These are phyloP conservation scores for Campylomormyrus numenius DNA, from an alignment of 2,113 vertebrate species.

Conservation along the genomic window DNA sequence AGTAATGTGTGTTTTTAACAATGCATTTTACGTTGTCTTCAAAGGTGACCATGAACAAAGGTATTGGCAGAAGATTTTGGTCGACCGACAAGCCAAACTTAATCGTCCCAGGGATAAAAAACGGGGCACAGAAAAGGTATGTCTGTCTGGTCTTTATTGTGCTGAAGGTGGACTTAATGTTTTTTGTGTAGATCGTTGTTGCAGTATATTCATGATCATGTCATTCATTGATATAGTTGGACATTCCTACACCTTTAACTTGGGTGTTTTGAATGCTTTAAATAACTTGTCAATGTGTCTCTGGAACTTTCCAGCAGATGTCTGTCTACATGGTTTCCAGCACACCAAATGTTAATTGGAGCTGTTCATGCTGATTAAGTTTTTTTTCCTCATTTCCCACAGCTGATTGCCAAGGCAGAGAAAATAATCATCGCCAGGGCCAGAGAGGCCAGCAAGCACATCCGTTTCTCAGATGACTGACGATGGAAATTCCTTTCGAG, in stretches of 20 bases:
- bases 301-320: neutral
- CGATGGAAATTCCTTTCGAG: neutral
- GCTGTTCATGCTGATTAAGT: neutral
- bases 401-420: constrained; percentile 93
- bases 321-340: neutral
- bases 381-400: constrained; percentile 40
- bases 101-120: constrained; percentile 94
- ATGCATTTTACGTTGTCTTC: constrained; percentile 1
- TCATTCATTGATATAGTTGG: neutral
- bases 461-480: constrained; percentile 77
- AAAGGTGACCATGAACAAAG: constrained; percentile 86
- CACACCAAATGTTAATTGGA: neutral
- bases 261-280: neutral
- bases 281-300: neutral
- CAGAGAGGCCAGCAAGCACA: constrained; percentile 80
- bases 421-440: constrained; percentile 80
- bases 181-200: neutral
- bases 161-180: neutral
- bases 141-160: neutral
- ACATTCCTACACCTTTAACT: neutral
- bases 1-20: neutral
- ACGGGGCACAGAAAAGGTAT: constrained; percentile 88
- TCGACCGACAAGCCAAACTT: constrained; percentile 91
- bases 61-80: constrained; percentile 98
- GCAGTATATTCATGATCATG: neutral